Evolutionary conservation across 2,888 invertebrate species (phyloP), one percentile per base, ranked within the genome.

Genomic region (Apotomis turbidana): DNA sequence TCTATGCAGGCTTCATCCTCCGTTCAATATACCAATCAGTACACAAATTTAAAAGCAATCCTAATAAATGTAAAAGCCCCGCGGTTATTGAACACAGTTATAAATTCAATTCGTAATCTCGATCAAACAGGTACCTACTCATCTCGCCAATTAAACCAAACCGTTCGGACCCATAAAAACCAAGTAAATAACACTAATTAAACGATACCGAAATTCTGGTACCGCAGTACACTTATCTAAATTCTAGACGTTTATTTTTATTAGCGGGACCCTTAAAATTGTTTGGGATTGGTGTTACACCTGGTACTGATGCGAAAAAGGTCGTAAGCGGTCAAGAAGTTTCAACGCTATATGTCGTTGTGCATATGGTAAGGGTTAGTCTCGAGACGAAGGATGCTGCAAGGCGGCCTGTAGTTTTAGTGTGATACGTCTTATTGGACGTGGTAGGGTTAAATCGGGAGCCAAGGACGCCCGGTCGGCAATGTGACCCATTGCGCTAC

Each of bases 401-500:
- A 55, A 27, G 15, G 27, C 8, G 9, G 41, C 41, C 27, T 44
- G 27, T 36, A 46, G 27, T 46, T 27, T 36, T 8, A 0, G 55
- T 46, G 44, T 46, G 57, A 57, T 60, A 55, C 15, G 66, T 59
- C 67, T 44, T 71, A 67, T 68, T 62, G 55, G 57, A 60, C 6
- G 13, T 13, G 62, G 36, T n/a, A 5, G 79, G 79, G 78, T 80
- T 76, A 79, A 77, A 79, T 76, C 77, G 78, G 78, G 79, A 80
- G 80, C 84, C 90, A 92, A 92, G 92, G 92, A 87, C 92, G 89
- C 79, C 92, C 87, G 85, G 86, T 90, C 77, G 80, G 83, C 89
- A 90, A 90, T 86, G 91, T 91, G 91, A 91, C 91, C 91, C 87
- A 89, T 80, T 90, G 90, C 83, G 85, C 90, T 85, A 89, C 85